Conservation (phyloP, 1,140 invertebrate genomes). For the Radopholus similis region DNA sequence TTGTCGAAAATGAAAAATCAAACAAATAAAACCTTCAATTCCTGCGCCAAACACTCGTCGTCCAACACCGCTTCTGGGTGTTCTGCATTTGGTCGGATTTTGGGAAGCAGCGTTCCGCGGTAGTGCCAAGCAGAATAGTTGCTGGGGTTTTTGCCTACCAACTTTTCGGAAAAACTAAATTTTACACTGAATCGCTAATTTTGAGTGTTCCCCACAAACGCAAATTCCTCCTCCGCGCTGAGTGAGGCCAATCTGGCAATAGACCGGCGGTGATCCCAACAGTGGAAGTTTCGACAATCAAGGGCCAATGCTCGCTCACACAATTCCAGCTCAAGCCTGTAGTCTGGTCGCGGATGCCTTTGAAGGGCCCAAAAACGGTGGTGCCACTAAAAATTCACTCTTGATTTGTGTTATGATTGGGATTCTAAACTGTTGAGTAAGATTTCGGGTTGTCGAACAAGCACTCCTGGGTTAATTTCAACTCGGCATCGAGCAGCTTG, state of each 20-base stretch:
- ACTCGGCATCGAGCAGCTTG: slow-evolving; percentile 32
- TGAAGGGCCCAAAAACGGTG: slow-evolving; percentile 35
- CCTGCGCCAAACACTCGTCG: slow-evolving; percentile 36
- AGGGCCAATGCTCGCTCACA: slow-evolving; percentile 41
- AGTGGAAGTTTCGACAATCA: slow-evolving; percentile 47
- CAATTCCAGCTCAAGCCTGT: slow-evolving; percentile 25
- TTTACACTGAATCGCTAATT: background rate
- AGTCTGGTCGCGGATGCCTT: slow-evolving; percentile 21
- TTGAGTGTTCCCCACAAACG: background rate
- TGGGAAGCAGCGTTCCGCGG: slow-evolving; percentile 17
- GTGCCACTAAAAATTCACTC: slow-evolving; percentile 24
- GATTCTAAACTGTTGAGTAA: slow-evolving; percentile 15
- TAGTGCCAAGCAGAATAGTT: slow-evolving; percentile 28
- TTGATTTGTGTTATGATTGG: background rate
- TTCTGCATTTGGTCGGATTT: slow-evolving; percentile 8
- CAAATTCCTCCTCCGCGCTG: slow-evolving; percentile 31
- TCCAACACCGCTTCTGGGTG: background rate
- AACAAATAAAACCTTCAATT: slow-evolving; percentile 30
- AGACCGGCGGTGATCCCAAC: slow-evolving; percentile 47
- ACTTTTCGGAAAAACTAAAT: slow-evolving; percentile 26
- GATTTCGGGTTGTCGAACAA: slow-evolving; percentile 41
- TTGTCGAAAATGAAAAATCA: slow-evolving; percentile 3
- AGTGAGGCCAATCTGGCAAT: slow-evolving; percentile 36
- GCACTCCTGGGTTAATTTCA: slow-evolving; percentile 32
- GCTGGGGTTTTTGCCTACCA: slow-evolving; percentile 16